These are phyloP conservation scores for Myotis findleyi DNA, from an alignment of 2,797 vertebrate genomes.

Conservation along the genomic window DNA sequence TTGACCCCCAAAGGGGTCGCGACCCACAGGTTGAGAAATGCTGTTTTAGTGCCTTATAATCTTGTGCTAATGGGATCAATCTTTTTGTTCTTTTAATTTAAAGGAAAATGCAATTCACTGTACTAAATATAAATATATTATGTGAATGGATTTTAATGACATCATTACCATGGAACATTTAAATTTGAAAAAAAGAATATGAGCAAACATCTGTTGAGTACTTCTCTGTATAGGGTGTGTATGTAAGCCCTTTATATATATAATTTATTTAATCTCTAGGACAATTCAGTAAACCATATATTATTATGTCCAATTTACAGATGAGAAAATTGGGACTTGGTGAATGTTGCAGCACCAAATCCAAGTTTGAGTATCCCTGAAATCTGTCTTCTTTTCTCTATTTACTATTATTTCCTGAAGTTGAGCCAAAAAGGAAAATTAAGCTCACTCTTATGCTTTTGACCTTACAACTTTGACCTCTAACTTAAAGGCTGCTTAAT, in stretches of 20 bases:
- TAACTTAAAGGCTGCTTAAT: slow-evolving; percentile 30
- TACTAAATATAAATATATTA: not conserved
- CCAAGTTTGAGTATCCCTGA: not conserved
- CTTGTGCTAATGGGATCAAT: not conserved
- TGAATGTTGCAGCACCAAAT: not conserved
- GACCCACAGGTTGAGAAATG: no score
- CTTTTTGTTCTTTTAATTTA: slow-evolving; percentile 24
- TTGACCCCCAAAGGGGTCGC: no score
- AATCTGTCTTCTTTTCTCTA: not conserved
- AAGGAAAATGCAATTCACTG: not conserved
- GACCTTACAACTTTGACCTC: not conserved
- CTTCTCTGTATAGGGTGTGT: not conserved
- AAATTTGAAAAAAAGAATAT: not conserved
- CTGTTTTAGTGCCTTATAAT: not conserved
- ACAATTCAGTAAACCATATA: not conserved
- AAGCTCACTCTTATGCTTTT: not conserved
- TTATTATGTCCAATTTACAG: slow-evolving; percentile 40
- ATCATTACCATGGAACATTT: not conserved
- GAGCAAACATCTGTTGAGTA: not conserved
- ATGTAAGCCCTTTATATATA: not conserved
- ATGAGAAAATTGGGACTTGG: not conserved
- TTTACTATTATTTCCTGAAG: not conserved
- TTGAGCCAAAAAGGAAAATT: not conserved
- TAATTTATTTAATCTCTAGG: not conserved
- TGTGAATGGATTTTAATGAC: slow-evolving; percentile 29